Conservation (phyloP, 2,888 invertebrate species). For the Noctua fimbriata region DNA sequence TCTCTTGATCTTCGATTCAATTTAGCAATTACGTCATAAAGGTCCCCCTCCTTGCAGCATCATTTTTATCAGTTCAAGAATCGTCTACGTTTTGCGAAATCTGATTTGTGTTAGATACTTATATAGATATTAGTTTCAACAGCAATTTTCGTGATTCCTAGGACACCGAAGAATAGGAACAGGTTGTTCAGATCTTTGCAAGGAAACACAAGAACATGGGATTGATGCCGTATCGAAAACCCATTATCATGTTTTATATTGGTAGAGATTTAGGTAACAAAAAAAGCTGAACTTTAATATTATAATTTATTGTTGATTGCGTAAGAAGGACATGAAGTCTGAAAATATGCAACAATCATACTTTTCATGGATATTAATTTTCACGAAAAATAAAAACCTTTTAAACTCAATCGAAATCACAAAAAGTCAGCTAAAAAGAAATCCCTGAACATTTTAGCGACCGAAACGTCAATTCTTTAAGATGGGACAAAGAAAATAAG, state of each 20-base stretch:
- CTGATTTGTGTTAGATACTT: background rate
- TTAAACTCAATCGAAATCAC: background rate
- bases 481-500: constrained; percentile 56
- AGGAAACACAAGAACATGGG: too few relatives aligned
- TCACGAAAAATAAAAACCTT: background rate
- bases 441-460: constrained; percentile 48
- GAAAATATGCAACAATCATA: background rate
- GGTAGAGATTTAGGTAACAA: background rate
- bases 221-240: background rate
- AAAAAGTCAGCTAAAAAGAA: background rate
- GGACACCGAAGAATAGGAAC: background rate
- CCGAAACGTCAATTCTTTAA: constrained; percentile 59
- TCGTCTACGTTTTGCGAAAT: background rate
- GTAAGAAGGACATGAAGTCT: background rate
- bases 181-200: background rate
- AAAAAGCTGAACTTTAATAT: background rate
- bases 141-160: background rate
- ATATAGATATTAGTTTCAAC: background rate
- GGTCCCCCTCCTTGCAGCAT: background rate
- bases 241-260: background rate
- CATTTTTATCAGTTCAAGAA: background rate
- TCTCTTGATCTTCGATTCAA: background rate
- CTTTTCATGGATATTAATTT: background rate
- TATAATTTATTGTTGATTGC: background rate
- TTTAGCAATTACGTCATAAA: background rate